Evolutionary conservation across 2,113 vertebrate species (phyloP), one percentile per base, ranked within the genome.

Genomic region (Empidonax traillii): DNA sequence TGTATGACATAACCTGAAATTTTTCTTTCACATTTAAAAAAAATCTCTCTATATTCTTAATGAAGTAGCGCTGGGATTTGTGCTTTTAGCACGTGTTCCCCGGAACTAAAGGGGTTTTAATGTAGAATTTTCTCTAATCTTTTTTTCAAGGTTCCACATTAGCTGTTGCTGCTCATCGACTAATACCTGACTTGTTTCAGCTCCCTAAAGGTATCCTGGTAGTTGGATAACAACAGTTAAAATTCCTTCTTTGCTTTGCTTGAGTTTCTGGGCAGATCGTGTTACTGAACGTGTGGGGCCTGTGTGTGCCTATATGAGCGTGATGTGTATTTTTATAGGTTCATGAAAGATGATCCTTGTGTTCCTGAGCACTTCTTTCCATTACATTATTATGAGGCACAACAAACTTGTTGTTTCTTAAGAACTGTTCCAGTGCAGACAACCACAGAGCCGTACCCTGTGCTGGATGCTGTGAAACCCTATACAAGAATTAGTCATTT

Each of bases 261-360:
- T n/a, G 30, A 33, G 37, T 69, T 56, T 71, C 46, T 51, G 76
- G 56, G 44, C 46, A 51, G 35, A 10, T 25, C 0, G 0, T 24
- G 65, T 46, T 46, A 18, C 65, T 25, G 14, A 67, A 46, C 5
- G 8, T n/a, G 65, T 46, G 39, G 22, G 43, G 15, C 43, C 39
- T 17, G 22, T 17, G 14, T 13, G 49, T 1, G 2, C 39, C 15
- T 0, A 1, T 44, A 21, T 0, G 3, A 53, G 23, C 23, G 7
- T 3, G 8, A 20, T 35, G 14, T 37, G 12, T 65, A 8, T 41
- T 25, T 46, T 52, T 49, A 31, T 23, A 31, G 25, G 33, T 87
- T 31, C 1, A 2, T 68, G 14, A 27, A 43, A 43, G 27, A 22
- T 14, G 9, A 14, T 39, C 43, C 63, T 47, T 44, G 9, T 71